Base-by-base conservation (phyloP, 2,113 vertebrate genomes). In the Anseranas semipalmata region DNA sequence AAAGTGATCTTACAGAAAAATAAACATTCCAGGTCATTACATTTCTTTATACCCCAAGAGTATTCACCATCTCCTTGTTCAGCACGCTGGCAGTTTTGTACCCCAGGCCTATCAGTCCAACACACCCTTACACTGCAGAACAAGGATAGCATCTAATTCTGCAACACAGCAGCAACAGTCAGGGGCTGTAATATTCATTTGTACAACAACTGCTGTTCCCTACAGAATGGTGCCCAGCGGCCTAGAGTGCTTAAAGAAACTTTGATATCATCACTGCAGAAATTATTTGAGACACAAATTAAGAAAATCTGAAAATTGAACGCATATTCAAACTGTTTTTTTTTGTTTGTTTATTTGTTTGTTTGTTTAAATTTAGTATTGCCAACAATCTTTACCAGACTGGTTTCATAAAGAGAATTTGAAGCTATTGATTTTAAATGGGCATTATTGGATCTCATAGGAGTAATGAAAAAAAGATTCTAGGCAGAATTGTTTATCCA, bases 401-500 rank as follows among this genome's bases (percentile, higher is more conserved):
- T 95, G 16, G 33, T 67, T 97, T 94, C 81, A 62, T 53, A 91
- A 82, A 94, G 17, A 22, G 60, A 46, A 24, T 91, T 72, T 92
- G 45, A 95, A 97, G 48, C 4, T 63, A 46, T 56, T 82, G 93
- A 55, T 90, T 97, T 94, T 15, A 63, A 92, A 91, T 56, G 19
- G 76, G 52, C 56, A 90, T 93, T 75, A 85, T 5, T 83, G 15
- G 17, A 62, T 83, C 37, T 94, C 41, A 85, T 10, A 85, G 81
- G 35, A 96, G 8, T 53, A 96, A 79, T 89, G 59, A 50, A 87
- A 76, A 84, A 90, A 68, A 67, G 12, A 85, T 92, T 96, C 76
- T 70, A 53, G 70, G 82, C 30, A 95, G 77, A 77, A 97, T 80
- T 87, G 60, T 95, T 92, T 85, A 89, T 89, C 56, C 53, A 95